Evolutionary conservation across 2,888 invertebrate species (phyloP).

Genomic region (Beris chalybata): DNA sequence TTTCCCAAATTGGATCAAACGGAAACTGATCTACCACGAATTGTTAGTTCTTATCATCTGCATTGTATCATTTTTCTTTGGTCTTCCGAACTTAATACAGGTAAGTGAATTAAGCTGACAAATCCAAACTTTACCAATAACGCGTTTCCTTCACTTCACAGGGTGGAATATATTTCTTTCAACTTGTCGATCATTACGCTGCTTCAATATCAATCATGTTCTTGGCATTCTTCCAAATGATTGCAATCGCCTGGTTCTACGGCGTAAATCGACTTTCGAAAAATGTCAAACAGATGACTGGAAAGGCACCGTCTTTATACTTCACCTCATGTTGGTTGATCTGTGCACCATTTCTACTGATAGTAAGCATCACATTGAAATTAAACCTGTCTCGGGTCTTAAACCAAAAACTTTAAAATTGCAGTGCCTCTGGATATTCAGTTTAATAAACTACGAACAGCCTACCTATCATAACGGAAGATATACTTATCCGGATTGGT

Average conservation of each 20-base stretch:
- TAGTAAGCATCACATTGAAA: constrained; percentile 57
- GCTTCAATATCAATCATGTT: constrained; percentile 90
- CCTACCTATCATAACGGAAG: constrained; percentile 81
- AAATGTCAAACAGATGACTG: constrained; percentile 90
- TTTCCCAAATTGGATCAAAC: constrained; percentile 84
- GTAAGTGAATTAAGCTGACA: constrained; percentile 52
- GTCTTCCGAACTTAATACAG: constrained; percentile 85
- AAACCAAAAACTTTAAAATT: constrained; percentile 31
- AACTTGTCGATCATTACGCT: constrained; percentile 91
- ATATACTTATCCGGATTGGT: constrained; percentile 82
- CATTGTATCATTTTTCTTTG: constrained; percentile 77
- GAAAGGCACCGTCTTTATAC: constrained; percentile 75
- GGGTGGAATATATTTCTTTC: constrained; percentile 91
- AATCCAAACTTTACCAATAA: background rate
- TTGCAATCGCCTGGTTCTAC: constrained; percentile 90
- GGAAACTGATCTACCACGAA: constrained; percentile 81
- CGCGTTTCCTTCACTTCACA: constrained; percentile 49
- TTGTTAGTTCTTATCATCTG: constrained; percentile 82
- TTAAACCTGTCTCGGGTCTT: too few relatives aligned
- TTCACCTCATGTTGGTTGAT: constrained; percentile 85
- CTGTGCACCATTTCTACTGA: constrained; percentile 76
- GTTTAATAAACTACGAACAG: constrained; percentile 83
- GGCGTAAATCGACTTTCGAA: constrained; percentile 77
- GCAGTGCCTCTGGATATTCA: constrained; percentile 84
- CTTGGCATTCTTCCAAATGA: constrained; percentile 90